Evolutionary conservation across 2,797 vertebrate genomes (phyloP).

Genomic region (Myiothlypis chrysogaster): DNA sequence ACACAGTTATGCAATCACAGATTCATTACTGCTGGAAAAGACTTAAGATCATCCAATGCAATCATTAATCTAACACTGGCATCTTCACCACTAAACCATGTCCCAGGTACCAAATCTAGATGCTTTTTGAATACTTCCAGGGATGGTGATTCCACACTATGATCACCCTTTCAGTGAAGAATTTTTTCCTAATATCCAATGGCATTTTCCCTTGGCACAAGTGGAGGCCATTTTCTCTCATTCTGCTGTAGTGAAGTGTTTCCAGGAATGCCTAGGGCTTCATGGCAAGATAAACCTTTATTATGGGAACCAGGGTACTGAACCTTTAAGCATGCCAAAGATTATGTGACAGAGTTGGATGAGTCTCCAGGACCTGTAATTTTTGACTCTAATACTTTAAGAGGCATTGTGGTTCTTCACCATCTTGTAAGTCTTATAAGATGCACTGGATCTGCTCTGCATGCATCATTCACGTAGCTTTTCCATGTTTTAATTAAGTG

Average conservation of each 20-base stretch:
- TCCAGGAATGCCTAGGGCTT: neutral
- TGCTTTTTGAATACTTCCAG: neutral
- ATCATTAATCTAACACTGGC: neutral
- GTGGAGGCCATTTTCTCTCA: neutral
- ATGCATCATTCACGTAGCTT: neutral
- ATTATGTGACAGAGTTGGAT: neutral
- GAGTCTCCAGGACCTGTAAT: neutral
- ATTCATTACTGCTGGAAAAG: neutral
- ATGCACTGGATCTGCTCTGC: neutral
- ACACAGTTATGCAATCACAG: neutral
- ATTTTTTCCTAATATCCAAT: neutral
- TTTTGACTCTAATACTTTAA: neutral
- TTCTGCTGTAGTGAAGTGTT: neutral
- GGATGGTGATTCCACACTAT: neutral
- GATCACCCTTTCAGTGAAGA: neutral
- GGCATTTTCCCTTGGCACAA: neutral
- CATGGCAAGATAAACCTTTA: neutral
- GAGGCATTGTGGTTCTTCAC: neutral
- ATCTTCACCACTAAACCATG: neutral
- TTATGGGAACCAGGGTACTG: neutral
- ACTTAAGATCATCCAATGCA: neutral
- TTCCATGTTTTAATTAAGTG: neutral
- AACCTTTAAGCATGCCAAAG: accelerated
- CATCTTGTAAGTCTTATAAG: neutral
- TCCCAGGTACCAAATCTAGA: neutral